These are phyloP conservation scores for Chelmon rostratus DNA, from an alignment of 2,797 vertebrate genomes.

Conservation along the genomic window DNA sequence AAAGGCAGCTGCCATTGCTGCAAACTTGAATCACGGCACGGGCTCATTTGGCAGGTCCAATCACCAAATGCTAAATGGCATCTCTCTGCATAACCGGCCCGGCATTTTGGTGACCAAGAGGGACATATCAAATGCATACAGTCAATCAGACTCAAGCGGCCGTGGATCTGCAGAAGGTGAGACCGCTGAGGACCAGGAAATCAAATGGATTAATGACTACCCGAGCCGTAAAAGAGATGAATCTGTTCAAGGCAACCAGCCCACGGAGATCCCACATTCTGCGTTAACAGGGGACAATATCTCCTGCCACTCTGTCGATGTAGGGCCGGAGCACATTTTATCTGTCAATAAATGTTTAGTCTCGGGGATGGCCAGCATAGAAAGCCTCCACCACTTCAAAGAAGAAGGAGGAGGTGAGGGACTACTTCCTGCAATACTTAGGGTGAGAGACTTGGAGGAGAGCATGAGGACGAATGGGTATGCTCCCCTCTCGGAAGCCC, in stretches of 20 bases:
- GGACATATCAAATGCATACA: constrained; percentile 72
- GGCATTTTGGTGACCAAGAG: constrained; percentile 69
- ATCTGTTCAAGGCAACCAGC: constrained; percentile 63
- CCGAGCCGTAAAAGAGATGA: constrained; percentile 80
- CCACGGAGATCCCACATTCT: constrained; percentile 80
- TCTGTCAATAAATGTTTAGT: constrained; percentile 62
- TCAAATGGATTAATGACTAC: constrained; percentile 91
- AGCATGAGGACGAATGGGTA: constrained; percentile 76
- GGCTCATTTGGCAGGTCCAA: constrained; percentile 60
- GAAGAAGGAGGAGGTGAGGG: constrained; percentile 83
- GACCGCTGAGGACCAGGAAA: constrained; percentile 93
- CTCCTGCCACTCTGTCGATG: constrained; percentile 86
- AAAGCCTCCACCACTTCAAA: constrained; percentile 82
- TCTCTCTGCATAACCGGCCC: constrained; percentile 75
- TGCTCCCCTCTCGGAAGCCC: constrained; percentile 73
- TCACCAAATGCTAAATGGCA: constrained; percentile 42
- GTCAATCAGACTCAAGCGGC: constrained; percentile 88
- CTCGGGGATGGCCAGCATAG: constrained; percentile 79
- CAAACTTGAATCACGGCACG: constrained; percentile 65
- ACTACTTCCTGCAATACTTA: constrained; percentile 73
- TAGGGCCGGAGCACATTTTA: constrained; percentile 57
- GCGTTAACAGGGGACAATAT: constrained; percentile 87
- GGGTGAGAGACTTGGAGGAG: constrained; percentile 77
- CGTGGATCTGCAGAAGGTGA: constrained; percentile 91
- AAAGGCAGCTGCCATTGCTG: constrained; percentile 76